Evolutionary conservation across 2,797 vertebrate species (phyloP).

Genomic region (Psittacula derbiana): DNA sequence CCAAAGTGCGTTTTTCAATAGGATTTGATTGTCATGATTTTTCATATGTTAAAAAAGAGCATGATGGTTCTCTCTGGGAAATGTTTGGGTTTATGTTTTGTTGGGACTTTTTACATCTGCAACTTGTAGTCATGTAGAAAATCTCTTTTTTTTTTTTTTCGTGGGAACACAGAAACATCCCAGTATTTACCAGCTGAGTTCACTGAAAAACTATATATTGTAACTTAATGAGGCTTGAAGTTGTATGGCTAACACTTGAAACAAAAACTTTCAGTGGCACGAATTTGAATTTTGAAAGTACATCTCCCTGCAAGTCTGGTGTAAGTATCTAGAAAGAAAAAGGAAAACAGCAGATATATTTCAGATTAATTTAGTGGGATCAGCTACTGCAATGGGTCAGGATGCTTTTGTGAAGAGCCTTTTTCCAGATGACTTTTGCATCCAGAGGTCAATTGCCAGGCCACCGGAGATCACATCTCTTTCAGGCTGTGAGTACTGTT

Average conservation of each 20-base stretch:
- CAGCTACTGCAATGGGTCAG: too few relatives aligned
- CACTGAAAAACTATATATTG: background rate
- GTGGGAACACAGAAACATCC: background rate
- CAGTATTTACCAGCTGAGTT: background rate
- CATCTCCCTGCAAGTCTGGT: background rate
- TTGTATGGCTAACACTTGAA: background rate
- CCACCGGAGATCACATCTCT: fast-evolving
- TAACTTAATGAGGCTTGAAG: background rate
- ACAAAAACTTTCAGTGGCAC: background rate
- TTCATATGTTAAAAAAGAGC: constrained; percentile 11
- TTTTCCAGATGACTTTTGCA: background rate
- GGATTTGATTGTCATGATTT: constrained; percentile 49
- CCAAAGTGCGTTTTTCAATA: background rate
- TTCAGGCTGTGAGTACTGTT: background rate
- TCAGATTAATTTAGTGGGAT: background rate
- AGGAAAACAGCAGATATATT: background rate
- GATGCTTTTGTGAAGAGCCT: background rate
- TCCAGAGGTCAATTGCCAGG: background rate
- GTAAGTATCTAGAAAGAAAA: background rate
- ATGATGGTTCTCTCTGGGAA: background rate
- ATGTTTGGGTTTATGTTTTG: background rate
- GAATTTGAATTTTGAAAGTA: background rate
- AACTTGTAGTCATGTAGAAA: background rate
- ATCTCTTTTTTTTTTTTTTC: background rate
- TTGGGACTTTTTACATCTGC: background rate